Conservation (phyloP, 2,888 invertebrate genomes). For the Drosophila acutilabella region DNA sequence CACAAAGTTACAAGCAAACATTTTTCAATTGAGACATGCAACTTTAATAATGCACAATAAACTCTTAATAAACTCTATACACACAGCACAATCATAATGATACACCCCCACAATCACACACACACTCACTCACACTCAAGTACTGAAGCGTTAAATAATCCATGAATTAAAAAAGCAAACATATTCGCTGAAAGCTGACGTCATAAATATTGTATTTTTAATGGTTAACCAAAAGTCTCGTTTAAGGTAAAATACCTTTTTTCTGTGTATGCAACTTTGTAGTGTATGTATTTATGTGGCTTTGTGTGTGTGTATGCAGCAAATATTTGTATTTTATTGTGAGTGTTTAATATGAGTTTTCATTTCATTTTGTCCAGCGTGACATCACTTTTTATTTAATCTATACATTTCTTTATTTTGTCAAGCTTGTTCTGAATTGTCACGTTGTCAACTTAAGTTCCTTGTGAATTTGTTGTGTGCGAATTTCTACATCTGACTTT, state of each 20-base stretch:
- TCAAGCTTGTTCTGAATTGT: slow-evolving; percentile 2
- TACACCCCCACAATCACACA: slow-evolving; percentile 3
- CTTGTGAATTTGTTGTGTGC: slow-evolving; percentile 9
- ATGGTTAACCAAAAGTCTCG: slow-evolving; percentile 23
- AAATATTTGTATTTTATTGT: slow-evolving; percentile 1
- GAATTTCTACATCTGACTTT: slow-evolving; percentile 14
- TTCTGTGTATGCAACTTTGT: neutral
- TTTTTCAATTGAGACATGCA: slow-evolving; percentile 29
- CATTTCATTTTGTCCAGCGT: neutral
- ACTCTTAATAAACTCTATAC: slow-evolving; percentile 14
- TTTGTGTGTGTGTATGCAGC: slow-evolving; percentile 2
- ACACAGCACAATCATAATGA: slow-evolving; percentile 19
- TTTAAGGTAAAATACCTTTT: slow-evolving; percentile 8
- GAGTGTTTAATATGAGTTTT: slow-evolving; percentile 14
- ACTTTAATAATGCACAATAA: slow-evolving; percentile 26
- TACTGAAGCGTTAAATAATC: slow-evolving; percentile 21
- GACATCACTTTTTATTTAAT: neutral
- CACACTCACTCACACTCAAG: neutral
- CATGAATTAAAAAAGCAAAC: slow-evolving; percentile 18
- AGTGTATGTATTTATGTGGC: slow-evolving; percentile 1
- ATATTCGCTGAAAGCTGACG: neutral
- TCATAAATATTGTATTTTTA: slow-evolving; percentile 19
- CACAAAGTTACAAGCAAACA: slow-evolving; percentile 56
- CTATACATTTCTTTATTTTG: neutral
- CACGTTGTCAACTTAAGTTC: slow-evolving; percentile 16